Evolutionary conservation across 2,797 vertebrate genomes (phyloP).

Genomic region (Spinibarbus caldwelli): DNA sequence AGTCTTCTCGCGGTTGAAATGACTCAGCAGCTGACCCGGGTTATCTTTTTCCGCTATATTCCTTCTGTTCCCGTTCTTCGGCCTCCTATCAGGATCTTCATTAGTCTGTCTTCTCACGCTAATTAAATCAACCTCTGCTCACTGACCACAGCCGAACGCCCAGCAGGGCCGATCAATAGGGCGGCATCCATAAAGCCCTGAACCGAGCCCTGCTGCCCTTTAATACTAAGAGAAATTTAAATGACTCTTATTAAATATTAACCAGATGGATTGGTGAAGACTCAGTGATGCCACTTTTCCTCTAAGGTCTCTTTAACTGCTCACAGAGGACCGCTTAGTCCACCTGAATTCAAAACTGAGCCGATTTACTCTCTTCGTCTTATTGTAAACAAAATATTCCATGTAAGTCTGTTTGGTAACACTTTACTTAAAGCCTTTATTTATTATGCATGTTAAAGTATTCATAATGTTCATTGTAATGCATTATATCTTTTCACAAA

Average conservation of each 20-base stretch:
- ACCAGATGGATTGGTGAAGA: background rate
- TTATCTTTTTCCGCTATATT: background rate
- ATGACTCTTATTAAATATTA: conserved; percentile 27
- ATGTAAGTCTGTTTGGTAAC: background rate
- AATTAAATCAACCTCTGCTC: conserved; percentile 48
- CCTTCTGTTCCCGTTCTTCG: conserved; percentile 14
- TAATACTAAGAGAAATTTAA: conserved; percentile 22
- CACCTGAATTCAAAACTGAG: background rate
- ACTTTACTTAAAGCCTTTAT: background rate
- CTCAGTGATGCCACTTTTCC: background rate
- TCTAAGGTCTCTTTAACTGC: background rate
- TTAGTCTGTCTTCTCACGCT: conserved; percentile 40
- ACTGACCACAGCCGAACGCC: conserved; percentile 35
- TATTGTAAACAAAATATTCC: background rate
- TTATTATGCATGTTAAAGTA: background rate
- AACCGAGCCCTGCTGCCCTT: conserved; percentile 31
- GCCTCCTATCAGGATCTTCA: conserved; percentile 25
- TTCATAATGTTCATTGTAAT: background rate
- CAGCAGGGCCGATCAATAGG: conserved; percentile 45
- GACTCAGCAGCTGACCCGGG: background rate
- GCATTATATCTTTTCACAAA: background rate
- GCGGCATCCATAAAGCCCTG: background rate
- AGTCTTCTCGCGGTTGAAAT: background rate
- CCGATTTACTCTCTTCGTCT: background rate
- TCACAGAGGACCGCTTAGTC: background rate